Percentiles rank a stretch among this genome's conserved stretches.
phyloP scores from a whole-genome alignment of 2,113 vertebrate species.

The Oryzias curvinotus region DNA sequence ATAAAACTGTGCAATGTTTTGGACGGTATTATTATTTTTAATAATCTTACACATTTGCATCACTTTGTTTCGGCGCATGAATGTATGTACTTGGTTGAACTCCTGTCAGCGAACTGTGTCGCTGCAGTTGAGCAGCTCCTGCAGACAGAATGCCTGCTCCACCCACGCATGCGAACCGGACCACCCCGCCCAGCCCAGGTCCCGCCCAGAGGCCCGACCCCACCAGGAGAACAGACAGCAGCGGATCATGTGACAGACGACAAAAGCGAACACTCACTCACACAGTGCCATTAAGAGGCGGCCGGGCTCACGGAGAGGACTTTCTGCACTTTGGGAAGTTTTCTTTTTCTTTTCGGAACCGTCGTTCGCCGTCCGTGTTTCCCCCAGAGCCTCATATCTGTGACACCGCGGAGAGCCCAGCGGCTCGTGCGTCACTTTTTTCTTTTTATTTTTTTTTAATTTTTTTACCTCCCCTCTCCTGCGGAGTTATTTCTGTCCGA shows the following conservation, averaged over 20 bases:
- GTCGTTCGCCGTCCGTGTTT: slow-evolving; percentile 47
- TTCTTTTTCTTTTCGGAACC: slow-evolving; percentile 17
- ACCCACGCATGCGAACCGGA: neutral
- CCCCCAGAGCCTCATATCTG: slow-evolving; percentile 31
- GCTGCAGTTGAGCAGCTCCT: too few species aligned
- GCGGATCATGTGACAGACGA: slow-evolving; percentile 71
- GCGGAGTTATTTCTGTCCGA: neutral
- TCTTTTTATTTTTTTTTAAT: too few species aligned
- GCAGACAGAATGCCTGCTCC: too few species aligned
- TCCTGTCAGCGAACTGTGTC: too few species aligned
- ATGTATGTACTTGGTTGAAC: too few species aligned
- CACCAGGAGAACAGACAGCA: slow-evolving; percentile 36
- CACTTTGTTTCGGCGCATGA: too few species aligned
- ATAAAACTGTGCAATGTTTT: too few species aligned
- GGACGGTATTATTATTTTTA: too few species aligned
- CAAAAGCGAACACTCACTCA: slow-evolving; percentile 9
- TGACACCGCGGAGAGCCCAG: slow-evolving; percentile 25
- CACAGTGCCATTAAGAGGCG: neutral
- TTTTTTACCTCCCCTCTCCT: neutral
- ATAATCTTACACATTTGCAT: too few species aligned
- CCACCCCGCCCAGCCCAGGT: slow-evolving; percentile 62
- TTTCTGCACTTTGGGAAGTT: slow-evolving; percentile 66
- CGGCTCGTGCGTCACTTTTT: slow-evolving; percentile 57
- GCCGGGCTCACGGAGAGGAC: slow-evolving; percentile 1
- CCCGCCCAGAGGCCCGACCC: slow-evolving; percentile 67